Evolutionary conservation across 1,140 invertebrate species (phyloP), one percentile per base, ranked within the genome.

Genomic region (Maniola jurtina): DNA sequence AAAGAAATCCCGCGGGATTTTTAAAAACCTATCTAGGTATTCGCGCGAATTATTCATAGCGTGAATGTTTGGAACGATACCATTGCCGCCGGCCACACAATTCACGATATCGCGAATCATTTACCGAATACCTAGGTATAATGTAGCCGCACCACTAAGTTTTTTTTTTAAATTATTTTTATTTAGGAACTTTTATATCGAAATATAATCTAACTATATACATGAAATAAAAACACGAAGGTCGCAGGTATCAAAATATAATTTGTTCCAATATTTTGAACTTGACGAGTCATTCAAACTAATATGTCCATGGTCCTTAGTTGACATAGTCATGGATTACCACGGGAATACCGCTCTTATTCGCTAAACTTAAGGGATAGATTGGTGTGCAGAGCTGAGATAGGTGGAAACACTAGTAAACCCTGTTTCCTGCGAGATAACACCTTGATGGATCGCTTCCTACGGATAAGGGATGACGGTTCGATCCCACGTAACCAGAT

Each of bases 381-480:
- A 69, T 54, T 64, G 13, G 57, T 52, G 25, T 61, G 67, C 48
- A 36, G n/a, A 11, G 9, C 7, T 34, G 7, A 14, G 50, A 56
- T 64, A 64, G 68, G 61, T 71, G 68, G 64, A 66, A 68, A 67
- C 60, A 73, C 70, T 72, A 64, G 70, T 72, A 69, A 77, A 74
- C 65, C 67, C 69, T 64, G 72, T 74, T 74, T 77, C 75, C 75
- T 74, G 72, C 57, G 60, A 70, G 75, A 77, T 77, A 77, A 77
- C 70, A 61, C 66, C 38, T 68, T 77, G 75, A 77, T 77, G 72
- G 75, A 77, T 77, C 72, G 73, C 54, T 77, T 77, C 75, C 75
- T 74, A 77, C 68, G 70, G 75, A 72, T 72, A 72, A 77, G 69
- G 75, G 72, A 77, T 72, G 67, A 47, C 68, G 64, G 66, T 66